Percentiles rank a stretch among this genome's conserved stretches.
phyloP scores from a whole-genome alignment of 2,888 invertebrate species.

The Brenthis daphne region DNA sequence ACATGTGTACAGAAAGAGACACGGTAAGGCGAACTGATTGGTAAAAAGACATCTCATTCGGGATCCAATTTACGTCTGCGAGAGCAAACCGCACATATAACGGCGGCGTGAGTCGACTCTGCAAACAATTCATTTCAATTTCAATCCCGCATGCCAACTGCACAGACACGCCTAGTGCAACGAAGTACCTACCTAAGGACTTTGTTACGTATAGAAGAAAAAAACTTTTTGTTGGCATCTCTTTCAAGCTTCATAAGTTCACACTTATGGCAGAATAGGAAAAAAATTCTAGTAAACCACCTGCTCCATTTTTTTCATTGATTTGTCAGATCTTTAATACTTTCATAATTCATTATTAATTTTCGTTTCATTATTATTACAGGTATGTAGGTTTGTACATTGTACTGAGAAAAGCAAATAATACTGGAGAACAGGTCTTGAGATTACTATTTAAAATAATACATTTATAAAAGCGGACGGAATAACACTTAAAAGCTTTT shows the following conservation, averaged over 20 bases:
- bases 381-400: too few relatives aligned
- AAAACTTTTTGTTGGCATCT: not conserved
- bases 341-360: too few relatives aligned
- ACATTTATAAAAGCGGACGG: too few relatives aligned
- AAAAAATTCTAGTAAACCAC: not conserved
- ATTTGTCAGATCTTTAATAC: too few relatives aligned
- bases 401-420: too few relatives aligned
- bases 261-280: not conserved
- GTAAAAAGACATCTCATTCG: slow-evolving; percentile 61
- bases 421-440: too few relatives aligned
- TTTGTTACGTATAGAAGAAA: not conserved
- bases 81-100: slow-evolving; percentile 64
- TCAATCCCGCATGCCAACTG: slow-evolving; percentile 58
- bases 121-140: slow-evolving; percentile 78
- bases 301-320: too few relatives aligned
- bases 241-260: not conserved
- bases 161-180: slow-evolving; percentile 42
- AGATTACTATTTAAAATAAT: too few relatives aligned
- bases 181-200: slow-evolving; percentile 2
- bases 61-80: slow-evolving; percentile 67
- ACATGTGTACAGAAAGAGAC: not conserved
- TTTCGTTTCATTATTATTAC: too few relatives aligned
- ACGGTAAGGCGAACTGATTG: slow-evolving; percentile 15
- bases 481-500: too few relatives aligned
- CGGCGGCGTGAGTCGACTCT: slow-evolving; percentile 55